Base-by-base conservation (phyloP, 2,113 vertebrate species). In the Platichthys stellatus region DNA sequence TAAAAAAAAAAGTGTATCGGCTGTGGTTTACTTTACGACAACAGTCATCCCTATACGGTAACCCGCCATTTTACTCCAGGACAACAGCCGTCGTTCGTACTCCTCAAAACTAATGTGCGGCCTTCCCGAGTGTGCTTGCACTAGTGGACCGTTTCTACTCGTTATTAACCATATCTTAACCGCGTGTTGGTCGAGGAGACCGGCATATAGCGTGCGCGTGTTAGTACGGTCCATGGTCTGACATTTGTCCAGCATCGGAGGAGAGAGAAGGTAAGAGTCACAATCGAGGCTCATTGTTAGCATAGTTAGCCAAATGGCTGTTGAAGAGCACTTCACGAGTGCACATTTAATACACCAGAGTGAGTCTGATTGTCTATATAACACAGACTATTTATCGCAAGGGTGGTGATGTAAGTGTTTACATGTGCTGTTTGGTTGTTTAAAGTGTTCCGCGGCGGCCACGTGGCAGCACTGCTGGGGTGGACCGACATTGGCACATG, bases 221-320 rank as follows among this genome's bases (percentile, higher is more conserved):
- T 17, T 24, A 8, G 2, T 23, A 21, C 63, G 57, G 74, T 85
- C 56, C 38, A 90, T 90, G 89, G 72, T 90, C 21, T 89, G 69
- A 83, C 45, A 2, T 49, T 47, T n/a, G 18, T 20, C 3, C 7
- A 35, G 69, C 73, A 13, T 45, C 5, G 80, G 86, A 78, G 86
- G 88, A 90, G 78, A 77, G 63, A 83, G 63, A 83, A 77, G 87
- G 90, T 90, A 62, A 76, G 83, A 53, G 2, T 24, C 5, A 0
- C 0, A 1, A 2, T 45, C 14, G 4, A 60, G 18, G 35, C n/a
- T 62, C n/a, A n/a, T 2, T 69, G 66, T 76, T 85, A 89, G 78
- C 81, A 38, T 68, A 0, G 56, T 61, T 84, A 88, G 72, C 80
- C 53, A 4, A 0, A 1, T 26, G 12, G 60, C 63, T 75, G 83